Conservation (phyloP, 1,140 invertebrate genomes). For the Metaphire vulgaris region DNA sequence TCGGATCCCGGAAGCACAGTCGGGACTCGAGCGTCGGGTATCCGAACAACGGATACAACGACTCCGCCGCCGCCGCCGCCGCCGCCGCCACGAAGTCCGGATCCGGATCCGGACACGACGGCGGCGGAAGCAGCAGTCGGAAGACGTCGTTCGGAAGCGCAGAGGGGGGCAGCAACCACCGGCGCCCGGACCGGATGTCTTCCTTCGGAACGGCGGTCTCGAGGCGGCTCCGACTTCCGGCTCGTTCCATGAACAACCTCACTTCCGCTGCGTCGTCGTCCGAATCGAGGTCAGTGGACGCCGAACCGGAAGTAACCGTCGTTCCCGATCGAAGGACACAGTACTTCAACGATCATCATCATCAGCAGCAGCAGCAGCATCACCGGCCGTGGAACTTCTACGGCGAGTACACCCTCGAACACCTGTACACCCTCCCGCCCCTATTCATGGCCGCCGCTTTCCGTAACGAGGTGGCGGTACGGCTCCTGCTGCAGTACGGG, state of each 20-base stretch:
- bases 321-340: not conserved
- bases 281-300: too few species aligned
- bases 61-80: not conserved
- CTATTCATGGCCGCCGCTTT: conserved; percentile 56
- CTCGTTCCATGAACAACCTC: not conserved
- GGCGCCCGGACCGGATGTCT: not conserved
- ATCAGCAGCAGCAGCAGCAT: too few species aligned
- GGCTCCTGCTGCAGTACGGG: conserved; percentile 58
- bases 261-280: not conserved
- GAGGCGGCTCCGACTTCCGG: not conserved
- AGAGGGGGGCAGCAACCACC: not conserved
- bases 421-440: conserved; percentile 56
- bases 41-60: conserved; percentile 32
- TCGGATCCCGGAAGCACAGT: conserved; percentile 32
- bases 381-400: conserved; percentile 33
- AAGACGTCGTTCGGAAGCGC: not conserved
- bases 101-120: too few species aligned
- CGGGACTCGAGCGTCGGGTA: conserved; percentile 32
- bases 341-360: too few species aligned
- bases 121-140: not conserved
- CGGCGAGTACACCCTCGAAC: conserved; percentile 52
- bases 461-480: conserved; percentile 53
- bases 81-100: too few species aligned
- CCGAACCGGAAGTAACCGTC: not conserved
- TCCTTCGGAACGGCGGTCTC: not conserved